Evolutionary conservation across 2,888 invertebrate genomes (phyloP), one percentile per base, ranked within the genome.

Genomic region (Ernsta delagoae): DNA sequence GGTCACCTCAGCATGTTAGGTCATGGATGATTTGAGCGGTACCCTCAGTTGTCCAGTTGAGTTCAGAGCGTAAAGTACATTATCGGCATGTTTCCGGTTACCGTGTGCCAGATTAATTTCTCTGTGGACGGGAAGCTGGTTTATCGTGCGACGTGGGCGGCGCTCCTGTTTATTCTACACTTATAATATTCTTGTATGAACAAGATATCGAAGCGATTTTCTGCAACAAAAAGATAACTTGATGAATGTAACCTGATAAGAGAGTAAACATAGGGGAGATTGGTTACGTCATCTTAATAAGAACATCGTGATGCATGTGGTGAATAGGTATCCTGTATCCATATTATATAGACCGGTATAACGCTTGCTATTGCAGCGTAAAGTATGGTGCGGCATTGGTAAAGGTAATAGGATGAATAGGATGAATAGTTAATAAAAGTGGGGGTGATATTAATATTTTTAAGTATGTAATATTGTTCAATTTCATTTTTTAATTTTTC

Each of bases 201-300:
- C 88, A 89, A 91, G 92, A 88, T 90, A 89, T 87, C 76, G 80
- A 83, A 89, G 87, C 83, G 84, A 89, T 88, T 85, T 74, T 91
- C 92, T 92, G 91, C 83, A 93, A 93, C 90, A 91, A 91, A 83
- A 83, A 81, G 75, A 83, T 78, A 75, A 75, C 74, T 78, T 80
- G 74, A 81, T 79, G 65, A 79, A 75, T 78, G 73, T 73, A 72
- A 76, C 70, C 70, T 76, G 82, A 84, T 83, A 83, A 80, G 53
- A 31, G 6, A 56, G 60, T 70, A 66, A 65, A 9, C 68, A 73
- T 63, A 80, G 60, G 54, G 16, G 8, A 11, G 36, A 66, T 43
- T 50, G 16, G 50, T 61, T 41, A 36, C 36, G 41, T 53, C 39
- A 63, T 43, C 53, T 8, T 24, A 31, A 24, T 16, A 39, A 5